These are phyloP conservation scores for Marmota flaviventris DNA, from an alignment of 2,113 vertebrate genomes.

Conservation along the genomic window DNA sequence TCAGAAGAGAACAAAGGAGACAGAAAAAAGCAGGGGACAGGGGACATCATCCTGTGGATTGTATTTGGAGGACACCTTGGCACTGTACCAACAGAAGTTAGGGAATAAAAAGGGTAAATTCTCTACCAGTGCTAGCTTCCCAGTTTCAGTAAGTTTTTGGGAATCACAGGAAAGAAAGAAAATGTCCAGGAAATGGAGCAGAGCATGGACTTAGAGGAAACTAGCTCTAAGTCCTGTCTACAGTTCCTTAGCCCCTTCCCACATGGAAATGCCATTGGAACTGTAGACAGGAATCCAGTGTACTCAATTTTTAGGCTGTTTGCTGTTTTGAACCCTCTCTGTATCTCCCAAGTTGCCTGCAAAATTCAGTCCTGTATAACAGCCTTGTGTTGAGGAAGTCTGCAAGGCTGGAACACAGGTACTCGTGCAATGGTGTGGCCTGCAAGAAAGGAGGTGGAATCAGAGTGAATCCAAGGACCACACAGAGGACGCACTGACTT, in stretches of 20 bases:
- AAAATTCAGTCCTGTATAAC: neutral
- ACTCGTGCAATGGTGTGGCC: neutral
- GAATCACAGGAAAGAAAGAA: neutral
- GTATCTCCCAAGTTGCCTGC: neutral
- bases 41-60: fast-evolving
- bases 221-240: neutral
- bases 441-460: neutral
- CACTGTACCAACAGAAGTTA: neutral
- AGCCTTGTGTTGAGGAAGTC: neutral
- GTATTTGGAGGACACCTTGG: neutral
- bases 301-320: neutral
- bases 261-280: neutral
- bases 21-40: fast-evolving
- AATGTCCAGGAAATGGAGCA: neutral
- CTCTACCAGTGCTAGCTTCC: neutral
- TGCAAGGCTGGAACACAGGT: neutral
- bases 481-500: neutral
- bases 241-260: too few relatives aligned
- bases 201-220: neutral
- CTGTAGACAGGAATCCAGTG: too few relatives aligned
- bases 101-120: neutral
- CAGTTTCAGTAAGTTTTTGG: neutral
- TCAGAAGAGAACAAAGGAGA: neutral
- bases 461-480: neutral
- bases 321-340: neutral